Evolutionary conservation across 2,797 vertebrate genomes (phyloP), one percentile per base, ranked within the genome.

Genomic region (Eptatretus atami): DNA sequence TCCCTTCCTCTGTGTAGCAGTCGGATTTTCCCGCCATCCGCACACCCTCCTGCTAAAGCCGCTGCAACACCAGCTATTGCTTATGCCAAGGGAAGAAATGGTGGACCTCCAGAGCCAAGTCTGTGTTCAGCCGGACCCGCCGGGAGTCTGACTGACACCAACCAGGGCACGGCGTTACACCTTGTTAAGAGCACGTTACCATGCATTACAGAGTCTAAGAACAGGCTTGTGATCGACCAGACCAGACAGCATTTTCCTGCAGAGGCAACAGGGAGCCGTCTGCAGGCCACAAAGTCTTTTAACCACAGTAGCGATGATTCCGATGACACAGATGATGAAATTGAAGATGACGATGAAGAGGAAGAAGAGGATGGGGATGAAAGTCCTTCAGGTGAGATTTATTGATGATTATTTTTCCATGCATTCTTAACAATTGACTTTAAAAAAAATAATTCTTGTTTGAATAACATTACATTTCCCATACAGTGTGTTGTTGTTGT

Each of bases 331-430:
- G 77, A 80, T 65, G 82, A 79, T 64, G 82, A 86, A 1, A 82
- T 87, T 2, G 90, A 96, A 0, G 90, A 98, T 1, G 82, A 80
- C 1, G 80, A 96, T 2, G 84, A 86, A 8, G 84, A 88, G 2
- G 80, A 85, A 9, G 79, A 72, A 14, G 57, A 61, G n/a, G 57
- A 61, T 61, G 57, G 57, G 57, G 57, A 61, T n/a, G 57, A 61
- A 25, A 61, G 57, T 25, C 57, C n/a, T n/a, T 61, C 57, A 2
- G 57, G 57, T 61, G 25, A 61, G 25, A 61, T 44, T 44, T 44
- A 8, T 44, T 44, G 31, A 44, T 44, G 31, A 44, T 44, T 44
- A 4, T 2, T 44, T 44, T 44, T 44, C 31, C 31, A 44, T 44
- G 31, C 31, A 44, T 44, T 44, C 31, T 44, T 44, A 44, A 4